Base-by-base conservation (phyloP, 2,797 vertebrate species). In the Telmatherina bonti region DNA sequence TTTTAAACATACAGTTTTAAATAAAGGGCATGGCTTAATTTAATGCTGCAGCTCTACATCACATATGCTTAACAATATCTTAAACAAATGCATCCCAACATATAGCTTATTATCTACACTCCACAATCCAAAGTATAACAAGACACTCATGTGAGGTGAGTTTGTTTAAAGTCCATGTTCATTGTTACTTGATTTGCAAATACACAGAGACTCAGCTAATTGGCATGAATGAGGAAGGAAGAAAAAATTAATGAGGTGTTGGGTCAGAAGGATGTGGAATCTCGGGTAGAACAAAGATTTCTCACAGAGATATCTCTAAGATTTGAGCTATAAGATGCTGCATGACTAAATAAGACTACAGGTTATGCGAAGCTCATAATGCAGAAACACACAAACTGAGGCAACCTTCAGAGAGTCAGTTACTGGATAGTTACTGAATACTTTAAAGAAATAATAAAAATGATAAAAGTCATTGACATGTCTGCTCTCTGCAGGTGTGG, bases 401-500 rank as follows among this genome's bases (percentile, higher is more conserved):
- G 1, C 45, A n/a, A 49, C 45, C 2, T 52, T 13, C 24, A 52
- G 7, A 27, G 12, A 13, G 29, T 53, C 24, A 27, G 22, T 24
- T 51, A 43, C 18, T 7, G 18, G 41, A 43, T 43, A 8, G 22
- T 47, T 47, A 47, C 45, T 47, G 7, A n/a, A 45, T 8, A 7
- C 7, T 30, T 30, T 27, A 9, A 16, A 53, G 22, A 16, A 7
- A 18, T 7, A 54, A 9, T 2, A 30, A 30, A 8, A 30, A 54
- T 18, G 2, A 7, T 53, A 16, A 53, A 16, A 29, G 18, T 45
- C 35, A 2, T 9, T 15, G 9, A 69, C 24, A n/a, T 38, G 7
- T 58, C 15, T 11, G 0, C 31, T 49, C 24, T 35, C 9, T 80
- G 36, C 87, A 99, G 98, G 98, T 15, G 97, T 99, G 70, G 98